These are phyloP conservation scores for Notothenia coriiceps DNA, from an alignment of 2,113 vertebrate genomes.

Conservation along the genomic window DNA sequence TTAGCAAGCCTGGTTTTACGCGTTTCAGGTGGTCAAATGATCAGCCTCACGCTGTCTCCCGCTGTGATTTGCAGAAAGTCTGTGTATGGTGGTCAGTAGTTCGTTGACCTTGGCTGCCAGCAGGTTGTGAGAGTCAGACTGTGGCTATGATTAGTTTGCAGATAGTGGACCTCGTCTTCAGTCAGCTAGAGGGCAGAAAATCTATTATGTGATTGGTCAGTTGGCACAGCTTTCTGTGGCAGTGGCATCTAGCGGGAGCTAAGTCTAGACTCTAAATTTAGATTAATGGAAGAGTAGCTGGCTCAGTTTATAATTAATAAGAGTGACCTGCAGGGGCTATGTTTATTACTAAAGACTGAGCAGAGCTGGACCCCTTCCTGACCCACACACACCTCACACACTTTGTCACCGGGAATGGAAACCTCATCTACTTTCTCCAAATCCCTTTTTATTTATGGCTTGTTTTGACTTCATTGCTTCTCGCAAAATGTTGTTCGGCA, in stretches of 20 bases:
- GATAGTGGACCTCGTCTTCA: slow-evolving; percentile 65
- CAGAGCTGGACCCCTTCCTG: slow-evolving; percentile 29
- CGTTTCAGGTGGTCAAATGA: slow-evolving; percentile 34
- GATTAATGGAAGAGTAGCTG: slow-evolving; percentile 72
- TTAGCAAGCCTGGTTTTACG: slow-evolving; percentile 52
- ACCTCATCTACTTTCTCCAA: slow-evolving; percentile 62
- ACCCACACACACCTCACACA: slow-evolving; percentile 49
- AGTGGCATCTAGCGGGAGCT: slow-evolving; percentile 47
- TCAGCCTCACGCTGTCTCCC: slow-evolving; percentile 25
- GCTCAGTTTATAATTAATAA: slow-evolving; percentile 77
- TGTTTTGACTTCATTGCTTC: slow-evolving; percentile 60
- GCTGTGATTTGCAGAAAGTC: slow-evolving; percentile 36
- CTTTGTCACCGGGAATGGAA: slow-evolving; percentile 46
- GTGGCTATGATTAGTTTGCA: slow-evolving; percentile 75
- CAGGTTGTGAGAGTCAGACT: slow-evolving; percentile 64
- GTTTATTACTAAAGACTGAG: slow-evolving; percentile 54
- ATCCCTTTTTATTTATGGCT: slow-evolving; percentile 65
- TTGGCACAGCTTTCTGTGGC: slow-evolving; percentile 46
- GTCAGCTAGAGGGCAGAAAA: slow-evolving; percentile 73
- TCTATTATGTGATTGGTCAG: slow-evolving; percentile 72
- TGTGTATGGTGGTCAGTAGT: slow-evolving; percentile 41
- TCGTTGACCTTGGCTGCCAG: slow-evolving; percentile 68
- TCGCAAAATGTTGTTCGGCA: slow-evolving; percentile 42
- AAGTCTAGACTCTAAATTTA: slow-evolving; percentile 74
- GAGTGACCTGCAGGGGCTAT: slow-evolving; percentile 52